phyloP scores from a whole-genome alignment of 2,113 vertebrate species.

The Corydoras maculifer region DNA sequence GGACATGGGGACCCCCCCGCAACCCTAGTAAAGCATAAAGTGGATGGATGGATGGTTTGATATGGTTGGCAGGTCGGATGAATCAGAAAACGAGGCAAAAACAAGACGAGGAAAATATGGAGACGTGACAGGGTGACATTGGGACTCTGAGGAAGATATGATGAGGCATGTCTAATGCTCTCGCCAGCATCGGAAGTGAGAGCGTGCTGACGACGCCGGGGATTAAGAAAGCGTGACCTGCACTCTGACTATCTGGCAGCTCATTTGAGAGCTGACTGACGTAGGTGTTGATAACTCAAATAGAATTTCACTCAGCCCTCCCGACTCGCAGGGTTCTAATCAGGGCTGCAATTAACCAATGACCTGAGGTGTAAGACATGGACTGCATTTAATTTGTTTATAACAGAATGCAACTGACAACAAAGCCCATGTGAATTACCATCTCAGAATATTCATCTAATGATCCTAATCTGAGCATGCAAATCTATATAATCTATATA shows the following conservation, averaged over 20 bases:
- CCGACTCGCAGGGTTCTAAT: background rate
- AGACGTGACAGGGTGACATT: background rate
- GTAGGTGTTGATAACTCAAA: constrained; percentile 20
- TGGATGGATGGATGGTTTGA: no score
- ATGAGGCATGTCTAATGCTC: constrained; percentile 46
- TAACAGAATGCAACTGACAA: background rate
- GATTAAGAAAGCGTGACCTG: constrained; percentile 38
- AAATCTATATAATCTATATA: no score
- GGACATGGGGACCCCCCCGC: no score
- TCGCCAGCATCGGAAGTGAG: constrained; percentile 20
- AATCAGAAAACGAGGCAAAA: background rate
- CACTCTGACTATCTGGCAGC: constrained; percentile 17
- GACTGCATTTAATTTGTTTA: no score
- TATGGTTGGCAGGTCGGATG: no score
- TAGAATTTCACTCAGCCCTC: constrained; percentile 1
- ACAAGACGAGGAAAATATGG: background rate
- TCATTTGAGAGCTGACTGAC: constrained; percentile 5
- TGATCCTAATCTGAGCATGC: no score
- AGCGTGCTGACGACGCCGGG: constrained; percentile 23
- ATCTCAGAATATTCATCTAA: no score
- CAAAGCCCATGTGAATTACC: background rate
- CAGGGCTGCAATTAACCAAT: background rate
- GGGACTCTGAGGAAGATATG: constrained; percentile 43
- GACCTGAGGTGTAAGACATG: background rate
- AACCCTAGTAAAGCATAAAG: no score